Conservation (phyloP, 1,140 invertebrate genomes). For the Heliconius congener region DNA sequence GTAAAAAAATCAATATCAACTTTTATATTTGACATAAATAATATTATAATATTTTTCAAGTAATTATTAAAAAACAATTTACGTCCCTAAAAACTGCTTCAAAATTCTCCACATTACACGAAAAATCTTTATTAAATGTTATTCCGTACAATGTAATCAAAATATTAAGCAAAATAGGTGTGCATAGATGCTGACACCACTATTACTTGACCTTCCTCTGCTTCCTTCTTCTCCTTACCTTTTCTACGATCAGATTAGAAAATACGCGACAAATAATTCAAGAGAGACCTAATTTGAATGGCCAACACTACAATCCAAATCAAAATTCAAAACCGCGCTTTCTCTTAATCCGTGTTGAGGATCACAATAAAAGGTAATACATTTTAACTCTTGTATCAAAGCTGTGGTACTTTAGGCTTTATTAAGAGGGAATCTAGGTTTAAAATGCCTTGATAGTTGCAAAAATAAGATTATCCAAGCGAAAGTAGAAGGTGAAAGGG, state of each 20-base stretch:
- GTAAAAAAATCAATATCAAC: too few species aligned
- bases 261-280: slow-evolving; percentile 58
- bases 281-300: slow-evolving; percentile 68
- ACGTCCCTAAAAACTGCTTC: not conserved
- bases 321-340: slow-evolving; percentile 81
- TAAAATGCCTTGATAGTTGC: slow-evolving; percentile 51
- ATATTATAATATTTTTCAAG: too few species aligned
- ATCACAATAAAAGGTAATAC: slow-evolving; percentile 82
- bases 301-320: slow-evolving; percentile 75
- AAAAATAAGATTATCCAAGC: slow-evolving; percentile 80
- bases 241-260: slow-evolving; percentile 53
- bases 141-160: slow-evolving; percentile 71
- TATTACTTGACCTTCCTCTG: slow-evolving; percentile 43
- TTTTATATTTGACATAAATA: too few species aligned
- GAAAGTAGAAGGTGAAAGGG: slow-evolving; percentile 81
- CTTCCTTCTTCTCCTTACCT: slow-evolving; percentile 20
- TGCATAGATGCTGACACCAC: slow-evolving; percentile 64
- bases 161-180: slow-evolving; percentile 73
- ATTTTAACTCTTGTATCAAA: slow-evolving; percentile 68
- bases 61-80: not conserved
- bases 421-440: slow-evolving; percentile 45
- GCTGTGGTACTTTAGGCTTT: slow-evolving; percentile 55
- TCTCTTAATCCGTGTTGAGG: slow-evolving; percentile 80
- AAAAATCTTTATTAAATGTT: slow-evolving; percentile 71
- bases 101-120: slow-evolving; percentile 3